phyloP scores from a whole-genome alignment of 2,888 invertebrate genomes.

The Aleiodes testaceus region DNA sequence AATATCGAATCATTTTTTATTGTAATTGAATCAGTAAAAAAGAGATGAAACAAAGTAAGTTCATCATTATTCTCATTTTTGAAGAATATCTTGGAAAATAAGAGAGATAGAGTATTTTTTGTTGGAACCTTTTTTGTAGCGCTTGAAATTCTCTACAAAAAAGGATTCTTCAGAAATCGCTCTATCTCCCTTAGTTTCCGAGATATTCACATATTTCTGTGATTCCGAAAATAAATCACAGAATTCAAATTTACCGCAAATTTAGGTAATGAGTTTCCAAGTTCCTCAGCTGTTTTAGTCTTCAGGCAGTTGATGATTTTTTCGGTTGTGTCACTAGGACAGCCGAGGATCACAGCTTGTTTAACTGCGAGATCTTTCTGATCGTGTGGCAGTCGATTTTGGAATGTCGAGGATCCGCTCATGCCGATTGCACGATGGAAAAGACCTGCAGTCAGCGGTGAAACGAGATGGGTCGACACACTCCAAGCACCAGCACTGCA shows the following conservation, averaged over 20 bases:
- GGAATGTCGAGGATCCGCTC: constrained; percentile 78
- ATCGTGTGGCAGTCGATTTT: constrained; percentile 74
- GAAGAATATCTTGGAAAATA: too few relatives aligned
- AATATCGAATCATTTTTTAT: background rate
- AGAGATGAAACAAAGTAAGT: background rate
- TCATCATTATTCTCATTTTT: too few relatives aligned
- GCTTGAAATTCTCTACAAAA: too few relatives aligned
- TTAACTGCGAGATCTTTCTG: constrained; percentile 77
- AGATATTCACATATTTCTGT: too few relatives aligned
- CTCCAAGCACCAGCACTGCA: constrained; percentile 73
- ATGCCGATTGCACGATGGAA: constrained; percentile 82
- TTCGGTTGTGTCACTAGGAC: constrained; percentile 74
- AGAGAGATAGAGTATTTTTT: too few relatives aligned
- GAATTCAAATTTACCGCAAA: constrained; percentile 50
- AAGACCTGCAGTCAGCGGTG: constrained; percentile 79
- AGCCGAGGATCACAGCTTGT: constrained; percentile 77
- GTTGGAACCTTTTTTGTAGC: too few relatives aligned
- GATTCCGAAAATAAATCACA: too few relatives aligned
- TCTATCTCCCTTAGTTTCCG: too few relatives aligned
- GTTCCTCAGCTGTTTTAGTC: constrained; percentile 67
- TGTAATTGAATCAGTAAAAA: too few relatives aligned
- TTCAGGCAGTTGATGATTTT: constrained; percentile 78
- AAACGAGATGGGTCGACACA: constrained; percentile 71
- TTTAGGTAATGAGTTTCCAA: constrained; percentile 47
- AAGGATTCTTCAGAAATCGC: too few relatives aligned